Conservation (phyloP, 2,113 vertebrate species). For the Malaclemys terrapin region DNA sequence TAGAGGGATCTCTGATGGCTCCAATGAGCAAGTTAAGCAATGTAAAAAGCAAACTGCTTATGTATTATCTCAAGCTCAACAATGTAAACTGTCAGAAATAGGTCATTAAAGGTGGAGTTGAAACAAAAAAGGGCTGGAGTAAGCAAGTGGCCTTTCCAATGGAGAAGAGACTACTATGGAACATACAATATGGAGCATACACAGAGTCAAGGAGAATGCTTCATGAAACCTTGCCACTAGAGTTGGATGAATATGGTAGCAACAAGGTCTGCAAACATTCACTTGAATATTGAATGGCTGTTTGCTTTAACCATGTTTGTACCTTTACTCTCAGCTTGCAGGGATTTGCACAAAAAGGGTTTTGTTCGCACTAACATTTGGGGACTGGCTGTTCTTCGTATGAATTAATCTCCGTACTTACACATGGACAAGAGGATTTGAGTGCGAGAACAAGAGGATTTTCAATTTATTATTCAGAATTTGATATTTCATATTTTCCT, state of each 20-base stretch:
- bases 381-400: neutral
- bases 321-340: neutral
- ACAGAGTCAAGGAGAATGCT: neutral
- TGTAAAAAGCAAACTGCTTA: neutral
- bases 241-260: neutral
- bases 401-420: neutral
- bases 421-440: neutral
- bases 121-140: neutral
- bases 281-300: neutral
- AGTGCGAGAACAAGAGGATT: neutral
- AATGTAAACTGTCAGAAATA: neutral
- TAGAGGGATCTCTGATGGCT: neutral
- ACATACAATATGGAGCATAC: neutral
- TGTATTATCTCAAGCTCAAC: neutral
- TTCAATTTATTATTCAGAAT: neutral
- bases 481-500: neutral
- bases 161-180: neutral
- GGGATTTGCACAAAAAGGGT: neutral
- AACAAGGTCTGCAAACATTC: neutral
- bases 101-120: neutral
- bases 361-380: neutral
- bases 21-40: neutral
- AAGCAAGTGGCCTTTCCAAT: neutral
- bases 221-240: neutral
- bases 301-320: neutral